phyloP scores from a whole-genome alignment of 2,888 invertebrate genomes.

The Drosophila pullipes region DNA sequence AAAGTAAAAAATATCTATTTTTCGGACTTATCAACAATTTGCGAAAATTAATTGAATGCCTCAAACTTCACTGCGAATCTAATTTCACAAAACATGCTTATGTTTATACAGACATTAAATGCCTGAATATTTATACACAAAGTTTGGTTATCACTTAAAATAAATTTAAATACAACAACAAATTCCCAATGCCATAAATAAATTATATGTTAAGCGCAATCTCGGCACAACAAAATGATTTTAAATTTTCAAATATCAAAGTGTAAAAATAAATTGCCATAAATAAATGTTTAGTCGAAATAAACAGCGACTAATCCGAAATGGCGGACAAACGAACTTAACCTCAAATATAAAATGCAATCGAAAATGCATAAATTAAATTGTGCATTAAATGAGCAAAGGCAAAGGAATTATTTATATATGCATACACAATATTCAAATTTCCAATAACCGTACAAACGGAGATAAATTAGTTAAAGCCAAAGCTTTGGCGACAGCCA shows the following conservation, averaged over 20 bases:
- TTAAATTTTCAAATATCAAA: slow-evolving; percentile 33
- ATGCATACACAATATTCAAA: slow-evolving; percentile 6
- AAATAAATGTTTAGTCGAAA: slow-evolving; percentile 52
- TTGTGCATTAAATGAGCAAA: slow-evolving; percentile 38
- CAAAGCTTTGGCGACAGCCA: slow-evolving; percentile 53
- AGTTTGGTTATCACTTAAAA: slow-evolving; percentile 12
- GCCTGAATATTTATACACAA: neutral
- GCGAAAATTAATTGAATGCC: neutral
- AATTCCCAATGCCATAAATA: slow-evolving; percentile 35
- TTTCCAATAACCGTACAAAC: slow-evolving; percentile 11
- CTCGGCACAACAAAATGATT: slow-evolving; percentile 19
- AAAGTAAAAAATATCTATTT: neutral
- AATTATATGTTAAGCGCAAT: slow-evolving; percentile 24
- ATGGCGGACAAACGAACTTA: slow-evolving; percentile 28
- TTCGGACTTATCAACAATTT: neutral
- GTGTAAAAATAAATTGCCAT: slow-evolving; percentile 44
- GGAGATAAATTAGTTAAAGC: slow-evolving; percentile 54
- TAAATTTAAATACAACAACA: slow-evolving; percentile 18
- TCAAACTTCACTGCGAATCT: neutral
- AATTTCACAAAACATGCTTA: neutral
- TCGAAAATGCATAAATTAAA: slow-evolving; percentile 63
- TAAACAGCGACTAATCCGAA: slow-evolving; percentile 53
- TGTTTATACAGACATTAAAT: neutral
- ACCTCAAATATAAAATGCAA: slow-evolving; percentile 52
- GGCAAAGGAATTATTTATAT: slow-evolving; percentile 17